Evolutionary conservation across 37 sponge, comb jelly and placozoan species (phyloP).

Genomic region (Beroe forskalii): DNA sequence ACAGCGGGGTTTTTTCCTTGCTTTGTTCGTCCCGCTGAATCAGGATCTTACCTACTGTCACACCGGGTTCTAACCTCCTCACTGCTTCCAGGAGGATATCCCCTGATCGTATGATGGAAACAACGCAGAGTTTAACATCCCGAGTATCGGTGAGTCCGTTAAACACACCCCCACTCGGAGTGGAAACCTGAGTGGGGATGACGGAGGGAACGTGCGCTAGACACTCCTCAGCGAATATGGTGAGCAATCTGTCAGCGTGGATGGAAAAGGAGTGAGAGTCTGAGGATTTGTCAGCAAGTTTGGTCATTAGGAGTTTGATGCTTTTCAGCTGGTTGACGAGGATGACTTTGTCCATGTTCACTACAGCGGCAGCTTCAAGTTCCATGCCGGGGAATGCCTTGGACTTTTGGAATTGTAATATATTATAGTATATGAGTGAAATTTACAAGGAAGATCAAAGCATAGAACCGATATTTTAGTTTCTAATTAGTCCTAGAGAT

Average conservation of each 20-base stretch:
- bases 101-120: background rate
- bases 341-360: too few species aligned
- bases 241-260: background rate
- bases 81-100: conserved; percentile 5
- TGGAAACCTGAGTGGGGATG: background rate
- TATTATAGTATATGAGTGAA: too few species aligned
- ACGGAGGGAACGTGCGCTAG: background rate
- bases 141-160: background rate
- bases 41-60: conserved; percentile 13
- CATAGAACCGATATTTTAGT: too few species aligned
- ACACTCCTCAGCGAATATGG: background rate
- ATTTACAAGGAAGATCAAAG: too few species aligned
- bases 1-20: background rate
- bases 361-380: too few species aligned
- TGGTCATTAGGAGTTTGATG: background rate
- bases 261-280: background rate
- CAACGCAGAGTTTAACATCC: background rate
- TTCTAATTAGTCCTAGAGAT: too few species aligned
- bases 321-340: too few species aligned
- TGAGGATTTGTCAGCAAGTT: background rate
- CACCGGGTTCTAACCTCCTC: background rate
- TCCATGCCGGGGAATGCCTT: too few species aligned
- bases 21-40: background rate
- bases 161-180: background rate
- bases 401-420: too few species aligned